phyloP scores from a whole-genome alignment of 92 coral and sea anemone genomes.

The Siderastrea siderea region DNA sequence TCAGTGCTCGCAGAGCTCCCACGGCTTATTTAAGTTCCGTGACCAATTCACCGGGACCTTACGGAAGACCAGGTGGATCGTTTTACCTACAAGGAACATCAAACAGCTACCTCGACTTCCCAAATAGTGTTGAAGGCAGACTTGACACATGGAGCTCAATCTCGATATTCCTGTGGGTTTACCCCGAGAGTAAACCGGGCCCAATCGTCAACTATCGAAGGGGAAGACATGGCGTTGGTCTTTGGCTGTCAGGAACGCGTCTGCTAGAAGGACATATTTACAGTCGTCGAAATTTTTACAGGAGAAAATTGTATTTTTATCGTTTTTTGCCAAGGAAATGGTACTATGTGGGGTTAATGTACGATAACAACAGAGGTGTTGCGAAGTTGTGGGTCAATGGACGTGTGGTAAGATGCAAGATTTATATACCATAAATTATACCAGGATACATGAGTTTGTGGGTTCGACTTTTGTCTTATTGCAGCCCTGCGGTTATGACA shows the following conservation, averaged over 20 bases:
- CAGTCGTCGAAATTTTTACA: constrained; percentile 67
- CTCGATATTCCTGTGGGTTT: constrained; percentile 81
- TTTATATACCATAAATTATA: too few relatives aligned
- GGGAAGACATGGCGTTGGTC: constrained; percentile 80
- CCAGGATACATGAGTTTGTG: too few relatives aligned
- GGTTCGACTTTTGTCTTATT: too few relatives aligned
- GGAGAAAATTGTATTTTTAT: constrained; percentile 47
- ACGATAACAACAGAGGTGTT: constrained; percentile 69
- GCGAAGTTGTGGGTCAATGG: constrained; percentile 77
- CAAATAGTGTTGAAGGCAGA: constrained; percentile 70
- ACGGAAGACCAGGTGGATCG: constrained; percentile 75
- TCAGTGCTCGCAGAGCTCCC: constrained; percentile 77
- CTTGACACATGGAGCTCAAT: constrained; percentile 77
- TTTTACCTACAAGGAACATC: constrained; percentile 57
- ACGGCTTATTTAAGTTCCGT: constrained; percentile 46
- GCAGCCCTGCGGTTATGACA: too few relatives aligned
- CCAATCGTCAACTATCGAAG: constrained; percentile 82
- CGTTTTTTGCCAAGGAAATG: constrained; percentile 47
- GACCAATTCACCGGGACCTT: constrained; percentile 62
- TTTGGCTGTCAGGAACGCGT: constrained; percentile 65
- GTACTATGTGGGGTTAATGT: constrained; percentile 82
- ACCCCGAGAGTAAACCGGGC: constrained; percentile 59
- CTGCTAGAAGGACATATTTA: constrained; percentile 65
- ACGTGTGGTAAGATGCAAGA: constrained; percentile 54
- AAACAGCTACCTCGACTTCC: constrained; percentile 77